Evolutionary conservation across 1,140 invertebrate genomes (phyloP), one percentile per base, ranked within the genome.

Genomic region (Bombus sylvicola): DNA sequence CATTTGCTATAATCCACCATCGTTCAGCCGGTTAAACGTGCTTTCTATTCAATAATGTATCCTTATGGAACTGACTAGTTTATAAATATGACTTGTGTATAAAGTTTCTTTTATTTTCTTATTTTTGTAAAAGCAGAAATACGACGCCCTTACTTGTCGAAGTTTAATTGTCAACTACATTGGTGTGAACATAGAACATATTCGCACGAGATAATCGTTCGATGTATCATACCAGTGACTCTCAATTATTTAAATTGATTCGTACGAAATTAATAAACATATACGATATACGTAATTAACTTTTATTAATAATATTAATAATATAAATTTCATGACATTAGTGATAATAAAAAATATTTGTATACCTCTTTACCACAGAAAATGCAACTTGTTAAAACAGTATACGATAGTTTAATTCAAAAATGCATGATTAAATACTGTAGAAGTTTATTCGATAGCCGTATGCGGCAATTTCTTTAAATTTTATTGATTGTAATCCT

Each of bases 1-100:
- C 98, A 99, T 94, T 98, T 99, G 95, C 98, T 99, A 94, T 99
- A 99, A 95, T 99, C 98, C 71, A 98, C 98, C 98, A 98, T 98
- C 66, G 85, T 91, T 57, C 37, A 28, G 9, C 9, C 12, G 2
- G 76, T n/a, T 64, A 68, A 57, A 53, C 41, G 1, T 43, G 72
- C 31, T 22, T 28, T 34, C 39, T 53, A 3, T 66, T n/a, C 15
- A n/a, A 41, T 41, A 68, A 71, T 34, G 2, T 43, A 53, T 71
- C 57, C n/a, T 41, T 83, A 8, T 69, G 22, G 1, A 62, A 37
- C n/a, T n/a, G 25, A n/a, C n/a, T 73, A 62, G 53, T 73, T 72
- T 15, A n/a, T 31, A 64, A 73, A 41, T 31, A 12, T 57, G 62
- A 64, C 12, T 39, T 62, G 10, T 37, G 5, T 31, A 85, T 9